Percentiles rank a stretch among this genome's conserved stretches.
These are phyloP conservation scores for Drosophila bunnanda DNA, from an alignment of 2,888 invertebrate species.

Conservation along the genomic window DNA sequence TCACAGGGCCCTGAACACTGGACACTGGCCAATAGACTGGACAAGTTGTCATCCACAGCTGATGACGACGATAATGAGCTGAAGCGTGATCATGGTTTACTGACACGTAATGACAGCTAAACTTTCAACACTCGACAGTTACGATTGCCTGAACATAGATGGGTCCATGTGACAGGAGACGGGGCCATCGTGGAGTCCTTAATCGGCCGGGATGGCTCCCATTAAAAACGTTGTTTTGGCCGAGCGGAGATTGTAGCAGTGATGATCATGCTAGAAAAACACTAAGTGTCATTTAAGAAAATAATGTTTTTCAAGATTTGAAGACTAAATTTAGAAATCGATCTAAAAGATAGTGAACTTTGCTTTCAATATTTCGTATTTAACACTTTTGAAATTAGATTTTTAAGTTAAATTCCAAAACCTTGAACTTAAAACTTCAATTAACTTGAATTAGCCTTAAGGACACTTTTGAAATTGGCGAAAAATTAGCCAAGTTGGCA, in stretches of 20 bases:
- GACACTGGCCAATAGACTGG: conserved; percentile 20
- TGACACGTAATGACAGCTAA: conserved; percentile 80
- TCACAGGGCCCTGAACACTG: conserved; percentile 13
- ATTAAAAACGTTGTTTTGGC: conserved; percentile 57
- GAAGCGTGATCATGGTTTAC: conserved; percentile 71
- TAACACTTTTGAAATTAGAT: too few relatives aligned
- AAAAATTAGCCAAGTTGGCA: conserved; percentile 14
- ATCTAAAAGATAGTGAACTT: too few relatives aligned
- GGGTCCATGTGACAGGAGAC: conserved; percentile 5
- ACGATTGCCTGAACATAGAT: conserved; percentile 43
- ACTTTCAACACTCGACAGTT: conserved; percentile 67
- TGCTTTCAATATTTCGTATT: too few relatives aligned
- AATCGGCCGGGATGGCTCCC: conserved; percentile 48
- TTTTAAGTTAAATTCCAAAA: too few relatives aligned
- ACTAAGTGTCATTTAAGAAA: background rate
- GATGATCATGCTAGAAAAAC: background rate
- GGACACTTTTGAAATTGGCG: background rate
- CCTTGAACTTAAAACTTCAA: background rate
- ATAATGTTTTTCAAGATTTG: too few relatives aligned
- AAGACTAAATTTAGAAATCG: background rate
- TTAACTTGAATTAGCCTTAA: background rate
- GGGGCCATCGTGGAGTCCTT: conserved; percentile 40
- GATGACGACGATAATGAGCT: conserved; percentile 50
- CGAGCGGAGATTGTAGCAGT: background rate
- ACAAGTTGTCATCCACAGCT: conserved; percentile 41